Base-by-base conservation (phyloP, 2,888 invertebrate genomes). In the Drosophila colorata region DNA sequence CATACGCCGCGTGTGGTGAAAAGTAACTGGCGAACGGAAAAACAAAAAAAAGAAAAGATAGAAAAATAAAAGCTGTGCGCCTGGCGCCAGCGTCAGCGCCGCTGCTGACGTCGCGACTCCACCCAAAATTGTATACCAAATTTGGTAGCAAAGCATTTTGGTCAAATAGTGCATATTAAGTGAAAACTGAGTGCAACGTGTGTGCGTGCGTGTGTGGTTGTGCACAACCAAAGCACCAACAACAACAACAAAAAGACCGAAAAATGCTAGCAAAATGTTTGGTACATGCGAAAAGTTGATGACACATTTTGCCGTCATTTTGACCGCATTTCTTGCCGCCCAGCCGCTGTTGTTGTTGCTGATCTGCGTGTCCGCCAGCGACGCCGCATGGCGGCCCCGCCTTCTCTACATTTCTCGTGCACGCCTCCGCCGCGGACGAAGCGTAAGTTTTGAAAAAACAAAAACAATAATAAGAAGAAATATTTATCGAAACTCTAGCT, bases 201-300 rank as follows among this genome's bases (percentile, higher is more conserved):
- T n/a, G 38, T 23, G 14, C 20, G 66, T 59, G 58, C 31, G 44
- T 33, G 56, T 41, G 60, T 53, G 43, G 35, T 49, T 49, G 49
- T 49, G 49, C 49, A 49, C 49, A 58, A 43, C 44, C 61, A 43
- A 33, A 58, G 47, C 57, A 53, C 46, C 56, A 59, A 41, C 56
- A 53, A 8, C n/a, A 63, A 63, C 46, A 60, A 76, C 65, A 75
- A 73, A 84, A 73, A 38, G 49, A 53, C 67, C 68, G 88, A 90
- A 92, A 92, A 92, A 91, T 91, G 91, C 91, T 88, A 91, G 91
- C 89, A 91, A 91, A 90, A 91, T 91, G 91, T 87, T 90, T 88
- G 87, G 84, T 78, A 72, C 87, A 85, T 88, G 90, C 87, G 89
- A 90, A 88, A 91, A 92, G 92, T 91, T 91, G 92, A 91, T 91